phyloP scores from a whole-genome alignment of 2,888 invertebrate species.

The Argyresthia albistria region DNA sequence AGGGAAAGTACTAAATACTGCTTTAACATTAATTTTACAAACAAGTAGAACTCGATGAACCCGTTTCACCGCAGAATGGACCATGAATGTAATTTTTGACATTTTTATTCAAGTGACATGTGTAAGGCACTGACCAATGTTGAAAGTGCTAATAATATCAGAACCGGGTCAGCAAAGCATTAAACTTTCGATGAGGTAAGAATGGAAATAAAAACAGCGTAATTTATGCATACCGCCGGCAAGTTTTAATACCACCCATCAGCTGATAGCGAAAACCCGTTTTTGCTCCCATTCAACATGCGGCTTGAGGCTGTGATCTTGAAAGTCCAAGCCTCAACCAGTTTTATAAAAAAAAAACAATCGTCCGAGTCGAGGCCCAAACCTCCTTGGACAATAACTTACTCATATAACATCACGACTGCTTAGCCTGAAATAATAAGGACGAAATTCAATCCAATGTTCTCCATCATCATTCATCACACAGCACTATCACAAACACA shows the following conservation, averaged over 20 bases:
- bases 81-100: too few relatives aligned
- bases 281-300: slow-evolving; percentile 32
- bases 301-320: neutral
- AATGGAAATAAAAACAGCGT: slow-evolving; percentile 26
- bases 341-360: too few relatives aligned
- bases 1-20: neutral
- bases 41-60: too few relatives aligned
- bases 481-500: slow-evolving; percentile 15
- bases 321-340: neutral
- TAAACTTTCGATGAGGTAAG: slow-evolving; percentile 47
- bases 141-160: too few relatives aligned
- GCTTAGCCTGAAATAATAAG: slow-evolving; percentile 31
- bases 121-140: too few relatives aligned
- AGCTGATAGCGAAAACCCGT: slow-evolving; percentile 56
- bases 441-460: slow-evolving; percentile 14
- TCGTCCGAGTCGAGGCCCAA: too few relatives aligned
- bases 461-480: slow-evolving; percentile 34
- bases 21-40: neutral
- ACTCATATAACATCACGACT: slow-evolving; percentile 59
- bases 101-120: too few relatives aligned
- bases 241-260: slow-evolving; percentile 24
- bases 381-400: slow-evolving; percentile 19
- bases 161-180: neutral
- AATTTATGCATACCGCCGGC: slow-evolving; percentile 42
- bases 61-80: too few relatives aligned